These are phyloP conservation scores for Ceratitis capitata DNA, from an alignment of 1,140 invertebrate species.

Conservation along the genomic window DNA sequence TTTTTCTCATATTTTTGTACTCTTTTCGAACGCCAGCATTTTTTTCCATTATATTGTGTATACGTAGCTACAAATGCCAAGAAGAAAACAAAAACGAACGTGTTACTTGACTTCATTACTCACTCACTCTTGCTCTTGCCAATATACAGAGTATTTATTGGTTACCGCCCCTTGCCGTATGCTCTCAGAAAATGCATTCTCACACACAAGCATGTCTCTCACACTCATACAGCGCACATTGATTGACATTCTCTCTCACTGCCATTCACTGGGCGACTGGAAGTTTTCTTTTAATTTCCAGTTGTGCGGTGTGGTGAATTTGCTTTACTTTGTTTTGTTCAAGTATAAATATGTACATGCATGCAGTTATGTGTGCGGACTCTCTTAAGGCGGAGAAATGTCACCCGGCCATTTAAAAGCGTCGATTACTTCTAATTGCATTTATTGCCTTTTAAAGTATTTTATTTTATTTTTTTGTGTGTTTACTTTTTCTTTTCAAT, in stretches of 20 bases:
- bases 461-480: not conserved
- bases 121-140: not conserved
- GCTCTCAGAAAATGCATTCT: not conserved
- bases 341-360: not conserved
- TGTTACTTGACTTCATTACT: not conserved
- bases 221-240: not conserved
- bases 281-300: not conserved
- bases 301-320: conserved; percentile 7
- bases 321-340: not conserved
- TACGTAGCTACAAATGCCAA: not conserved
- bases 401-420: conserved; percentile 12
- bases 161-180: conserved; percentile 9
- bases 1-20: not conserved
- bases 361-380: not conserved
- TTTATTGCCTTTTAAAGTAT: not conserved
- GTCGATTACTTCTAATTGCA: conserved; percentile 33
- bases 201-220: not conserved
- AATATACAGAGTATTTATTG: not conserved
- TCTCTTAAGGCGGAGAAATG: not conserved
- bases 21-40: not conserved
- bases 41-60: not conserved
- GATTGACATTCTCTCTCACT: not conserved
- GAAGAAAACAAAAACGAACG: not conserved
- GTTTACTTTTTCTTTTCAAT: not conserved
- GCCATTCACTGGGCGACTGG: not conserved